Conservation (phyloP, 2,888 invertebrate genomes). For the Unio delphinus region DNA sequence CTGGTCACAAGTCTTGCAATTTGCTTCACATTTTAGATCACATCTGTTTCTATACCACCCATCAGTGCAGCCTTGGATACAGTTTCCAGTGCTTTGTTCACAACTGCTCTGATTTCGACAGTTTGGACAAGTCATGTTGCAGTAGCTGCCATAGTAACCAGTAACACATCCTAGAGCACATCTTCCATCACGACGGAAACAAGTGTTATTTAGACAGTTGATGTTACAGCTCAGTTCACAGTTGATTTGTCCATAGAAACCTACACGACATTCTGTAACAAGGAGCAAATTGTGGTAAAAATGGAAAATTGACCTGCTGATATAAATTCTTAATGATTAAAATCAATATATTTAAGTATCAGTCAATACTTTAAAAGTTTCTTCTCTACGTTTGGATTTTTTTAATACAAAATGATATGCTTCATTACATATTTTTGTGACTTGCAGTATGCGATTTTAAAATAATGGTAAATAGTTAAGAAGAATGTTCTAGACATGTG, state of each 20-base stretch:
- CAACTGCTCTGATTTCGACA: not conserved
- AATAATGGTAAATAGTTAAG: too few relatives aligned
- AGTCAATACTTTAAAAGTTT: too few relatives aligned
- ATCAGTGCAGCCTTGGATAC: not conserved
- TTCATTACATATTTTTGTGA: too few relatives aligned
- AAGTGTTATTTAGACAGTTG: conserved; percentile 17
- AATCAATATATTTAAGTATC: too few relatives aligned
- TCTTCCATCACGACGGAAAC: conserved; percentile 19
- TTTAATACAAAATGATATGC: too few relatives aligned
- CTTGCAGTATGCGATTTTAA: too few relatives aligned
- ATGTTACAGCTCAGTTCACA: conserved; percentile 17
- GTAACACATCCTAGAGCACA: conserved; percentile 18
- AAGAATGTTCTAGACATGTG: too few relatives aligned
- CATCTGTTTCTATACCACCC: conserved; percentile 1
- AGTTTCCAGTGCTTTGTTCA: not conserved
- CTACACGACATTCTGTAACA: too few relatives aligned
- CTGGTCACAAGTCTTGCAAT: conserved; percentile 1
- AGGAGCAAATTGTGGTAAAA: too few relatives aligned
- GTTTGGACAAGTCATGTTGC: conserved; percentile 9
- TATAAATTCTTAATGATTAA: too few relatives aligned
- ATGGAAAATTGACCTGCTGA: too few relatives aligned
- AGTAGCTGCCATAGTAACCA: conserved; percentile 21
- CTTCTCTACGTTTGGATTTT: too few relatives aligned
- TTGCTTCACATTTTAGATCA: not conserved
- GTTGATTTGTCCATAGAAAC: not conserved